Conservation (phyloP, 2,888 invertebrate species). For the Aromia moschata region DNA sequence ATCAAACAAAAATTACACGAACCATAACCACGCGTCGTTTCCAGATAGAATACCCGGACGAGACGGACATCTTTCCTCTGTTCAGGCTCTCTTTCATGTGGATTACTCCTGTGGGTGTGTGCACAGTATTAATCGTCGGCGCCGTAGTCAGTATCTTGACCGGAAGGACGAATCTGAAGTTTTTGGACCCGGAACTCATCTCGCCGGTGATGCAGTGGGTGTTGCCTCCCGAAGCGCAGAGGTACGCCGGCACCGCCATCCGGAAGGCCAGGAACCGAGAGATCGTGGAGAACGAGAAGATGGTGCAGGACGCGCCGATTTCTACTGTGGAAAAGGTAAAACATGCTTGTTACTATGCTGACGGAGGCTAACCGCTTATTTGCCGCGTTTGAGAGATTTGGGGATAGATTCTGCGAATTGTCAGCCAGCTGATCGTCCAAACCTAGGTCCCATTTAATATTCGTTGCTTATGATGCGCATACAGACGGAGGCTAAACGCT, state of each 20-base stretch:
- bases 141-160: slow-evolving; percentile 70
- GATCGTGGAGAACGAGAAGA: slow-evolving; percentile 39
- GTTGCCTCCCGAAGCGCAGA: slow-evolving; percentile 49
- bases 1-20: no score
- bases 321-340: background rate
- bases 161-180: slow-evolving; percentile 64
- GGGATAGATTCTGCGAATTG: no score
- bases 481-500: no score
- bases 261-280: slow-evolving; percentile 39
- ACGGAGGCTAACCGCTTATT: no score
- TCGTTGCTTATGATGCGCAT: no score
- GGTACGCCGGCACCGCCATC: slow-evolving; percentile 48
- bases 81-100: slow-evolving; percentile 84
- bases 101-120: slow-evolving; percentile 79
- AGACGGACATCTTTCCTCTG: slow-evolving; percentile 72
- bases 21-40: no score
- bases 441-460: no score
- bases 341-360: no score
- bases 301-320: slow-evolving; percentile 27
- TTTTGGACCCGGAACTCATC: slow-evolving; percentile 68
- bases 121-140: slow-evolving; percentile 75
- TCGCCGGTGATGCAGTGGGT: slow-evolving; percentile 70
- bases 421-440: no score
- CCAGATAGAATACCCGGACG: slow-evolving; percentile 55
- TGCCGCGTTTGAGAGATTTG: no score